Percentiles rank a stretch among this genome's conserved stretches.
phyloP scores from a whole-genome alignment of 2,888 invertebrate species.

The Phengaris arion region DNA sequence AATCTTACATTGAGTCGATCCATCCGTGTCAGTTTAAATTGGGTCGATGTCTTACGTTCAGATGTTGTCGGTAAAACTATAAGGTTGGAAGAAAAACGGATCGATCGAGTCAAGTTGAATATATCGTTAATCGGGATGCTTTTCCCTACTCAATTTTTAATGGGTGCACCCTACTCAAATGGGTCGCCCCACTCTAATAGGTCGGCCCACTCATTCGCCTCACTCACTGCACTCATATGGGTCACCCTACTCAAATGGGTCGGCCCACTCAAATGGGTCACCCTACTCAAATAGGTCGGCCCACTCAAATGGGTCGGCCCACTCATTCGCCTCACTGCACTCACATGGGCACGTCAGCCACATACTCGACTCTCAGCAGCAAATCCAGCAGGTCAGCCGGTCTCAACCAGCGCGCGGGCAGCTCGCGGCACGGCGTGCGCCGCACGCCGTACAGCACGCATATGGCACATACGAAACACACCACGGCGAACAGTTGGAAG shows the following conservation, averaged over 20 bases:
- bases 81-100: not conserved
- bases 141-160: too few relatives aligned
- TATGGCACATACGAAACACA: constrained; percentile 63
- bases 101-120: not conserved
- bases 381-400: constrained; percentile 64
- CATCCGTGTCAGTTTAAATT: too few relatives aligned
- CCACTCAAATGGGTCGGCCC: not conserved
- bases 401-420: constrained; percentile 66
- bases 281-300: not conserved
- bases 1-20: not conserved
- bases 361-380: constrained; percentile 65
- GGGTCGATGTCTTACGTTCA: too few relatives aligned
- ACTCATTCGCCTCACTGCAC: not conserved
- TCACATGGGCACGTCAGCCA: constrained; percentile 70
- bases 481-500: constrained; percentile 66
- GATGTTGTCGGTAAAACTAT: too few relatives aligned
- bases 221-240: not conserved
- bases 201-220: too few relatives aligned
- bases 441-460: constrained; percentile 53
- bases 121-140: too few relatives aligned
- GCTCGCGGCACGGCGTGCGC: constrained; percentile 43
- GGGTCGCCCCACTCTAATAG: not conserved
- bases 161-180: not conserved
- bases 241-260: not conserved
- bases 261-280: not conserved